These are phyloP conservation scores for Cephus rjabovi DNA, from an alignment of 2,888 invertebrate species.

Conservation along the genomic window DNA sequence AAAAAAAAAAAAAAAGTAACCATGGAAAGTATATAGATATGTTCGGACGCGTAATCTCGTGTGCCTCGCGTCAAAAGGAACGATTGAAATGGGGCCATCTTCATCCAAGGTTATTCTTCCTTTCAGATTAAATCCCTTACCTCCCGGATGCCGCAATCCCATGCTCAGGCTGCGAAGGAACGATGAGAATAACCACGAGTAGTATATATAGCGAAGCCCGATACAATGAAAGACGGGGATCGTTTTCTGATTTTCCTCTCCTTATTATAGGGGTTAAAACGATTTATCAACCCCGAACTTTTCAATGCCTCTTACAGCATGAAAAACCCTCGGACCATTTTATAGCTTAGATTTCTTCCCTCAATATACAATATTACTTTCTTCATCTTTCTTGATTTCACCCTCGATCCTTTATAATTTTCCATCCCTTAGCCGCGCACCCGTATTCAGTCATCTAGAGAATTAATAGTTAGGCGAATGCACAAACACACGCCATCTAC, in stretches of 20 bases:
- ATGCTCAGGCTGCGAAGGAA: slow-evolving; percentile 4
- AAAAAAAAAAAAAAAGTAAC: not conserved
- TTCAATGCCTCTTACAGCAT: slow-evolving; percentile 3
- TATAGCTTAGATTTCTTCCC: not conserved
- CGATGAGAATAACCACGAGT: slow-evolving; percentile 2
- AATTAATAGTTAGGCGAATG: not conserved
- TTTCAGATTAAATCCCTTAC: slow-evolving; percentile 23
- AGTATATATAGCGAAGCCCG: not conserved
- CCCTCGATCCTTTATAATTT: not conserved
- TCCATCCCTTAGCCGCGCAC: not conserved
- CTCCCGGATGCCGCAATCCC: slow-evolving; percentile 12
- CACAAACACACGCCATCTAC: not conserved
- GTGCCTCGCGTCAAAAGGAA: not conserved
- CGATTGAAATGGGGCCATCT: not conserved
- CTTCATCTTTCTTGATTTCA: not conserved
- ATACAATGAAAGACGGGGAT: slow-evolving; percentile 16
- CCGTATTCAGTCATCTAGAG: not conserved
- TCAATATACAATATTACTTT: not conserved
- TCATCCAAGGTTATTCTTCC: not conserved
- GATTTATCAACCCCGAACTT: slow-evolving; percentile 13
- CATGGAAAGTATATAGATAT: not conserved
- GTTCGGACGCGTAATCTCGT: not conserved
- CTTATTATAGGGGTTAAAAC: slow-evolving; percentile 9
- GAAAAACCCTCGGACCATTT: slow-evolving; percentile 1
- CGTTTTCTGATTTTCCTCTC: slow-evolving; percentile 12